A percentile compares a stretch with the other conserved stretches of the same genome.
Evolutionary conservation across 1,140 invertebrate species (phyloP).

Genomic region (Sweltsa coloradensis): DNA sequence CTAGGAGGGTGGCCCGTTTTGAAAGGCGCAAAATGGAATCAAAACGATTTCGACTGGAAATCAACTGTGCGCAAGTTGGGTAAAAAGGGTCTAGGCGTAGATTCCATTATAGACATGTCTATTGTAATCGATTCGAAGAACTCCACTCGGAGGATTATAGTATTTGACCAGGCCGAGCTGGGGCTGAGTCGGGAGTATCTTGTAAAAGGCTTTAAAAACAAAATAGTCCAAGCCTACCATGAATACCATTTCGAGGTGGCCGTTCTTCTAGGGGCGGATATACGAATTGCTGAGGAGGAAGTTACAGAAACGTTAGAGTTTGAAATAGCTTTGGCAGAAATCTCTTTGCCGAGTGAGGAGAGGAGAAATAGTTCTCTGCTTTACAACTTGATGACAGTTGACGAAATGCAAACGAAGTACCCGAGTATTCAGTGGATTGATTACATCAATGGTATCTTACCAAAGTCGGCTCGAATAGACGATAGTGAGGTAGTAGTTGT

Average conservation of each 20-base stretch:
- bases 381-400: conserved; percentile 81
- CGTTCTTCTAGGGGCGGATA: conserved; percentile 71
- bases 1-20: conserved; percentile 87
- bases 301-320: conserved; percentile 76
- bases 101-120: conserved; percentile 87
- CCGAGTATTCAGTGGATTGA: conserved; percentile 65
- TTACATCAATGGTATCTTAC: conserved; percentile 67
- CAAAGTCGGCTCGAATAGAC: conserved; percentile 40
- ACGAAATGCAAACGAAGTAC: conserved; percentile 57
- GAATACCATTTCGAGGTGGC: conserved; percentile 81
- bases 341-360: conserved; percentile 80
- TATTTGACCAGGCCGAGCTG: conserved; percentile 55
- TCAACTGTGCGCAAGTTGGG: conserved; percentile 71
- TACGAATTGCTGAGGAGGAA: conserved; percentile 51
- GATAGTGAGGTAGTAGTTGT: conserved; percentile 67
- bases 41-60: conserved; percentile 62
- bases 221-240: conserved; percentile 66
- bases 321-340: conserved; percentile 86
- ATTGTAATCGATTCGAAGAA: conserved; percentile 86
- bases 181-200: conserved; percentile 83
- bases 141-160: no score
- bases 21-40: conserved; percentile 61
- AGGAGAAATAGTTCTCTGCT: conserved; percentile 79
- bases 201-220: conserved; percentile 66
- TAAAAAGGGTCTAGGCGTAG: conserved; percentile 66